Base-by-base conservation (phyloP, 2,113 vertebrate species). In the Psittacus erithacus region DNA sequence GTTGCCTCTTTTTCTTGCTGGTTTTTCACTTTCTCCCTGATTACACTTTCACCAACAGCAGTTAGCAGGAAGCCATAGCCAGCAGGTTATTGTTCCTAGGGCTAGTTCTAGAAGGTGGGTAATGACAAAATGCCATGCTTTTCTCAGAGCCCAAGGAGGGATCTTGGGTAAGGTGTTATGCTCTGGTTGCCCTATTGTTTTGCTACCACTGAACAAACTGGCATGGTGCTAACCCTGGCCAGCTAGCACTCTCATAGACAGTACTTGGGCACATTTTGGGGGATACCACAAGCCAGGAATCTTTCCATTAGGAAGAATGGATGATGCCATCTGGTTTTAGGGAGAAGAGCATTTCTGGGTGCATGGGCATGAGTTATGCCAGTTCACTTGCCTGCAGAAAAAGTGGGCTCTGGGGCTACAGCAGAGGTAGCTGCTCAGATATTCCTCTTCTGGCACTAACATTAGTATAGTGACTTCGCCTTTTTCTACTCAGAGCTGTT, bases 291-390 rank as follows among this genome's bases (percentile, higher is more conserved):
- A 59, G 7, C 19, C 50, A 50, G 29, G 3, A 31, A 29, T 3
- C 9, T 29, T 60, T 52, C 17, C 20, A 76, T 27, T 3, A 69
- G 33, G 17, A 49, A 64, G 49, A 83, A 57, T 10, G 14, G 13
- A 15, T 22, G 16, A 23, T 62, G 10, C 0, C 8, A 9, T 18
- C 23, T 62, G 14, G 8, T 41, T 69, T 68, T 52, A 64, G 31
- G 50, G 7, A 82, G 31, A 84, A 52, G 39, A 62, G 5, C 64
- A 9, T 82, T 81, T 86, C 44, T 62, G 55, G 17, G 19, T 39
- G 8, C 4, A 2, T 39, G 67, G 25, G 7, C 6, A 12, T 29
- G 27, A 31, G 4, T 84, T 63, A 43, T 0, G 0, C 8, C 49
- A 35, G 7, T 50, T 70, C 33, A 63, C 16, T 64, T 71, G 17